These are phyloP conservation scores for Grammomys dolichurus DNA, from an alignment of 2,113 vertebrate species.

Conservation along the genomic window DNA sequence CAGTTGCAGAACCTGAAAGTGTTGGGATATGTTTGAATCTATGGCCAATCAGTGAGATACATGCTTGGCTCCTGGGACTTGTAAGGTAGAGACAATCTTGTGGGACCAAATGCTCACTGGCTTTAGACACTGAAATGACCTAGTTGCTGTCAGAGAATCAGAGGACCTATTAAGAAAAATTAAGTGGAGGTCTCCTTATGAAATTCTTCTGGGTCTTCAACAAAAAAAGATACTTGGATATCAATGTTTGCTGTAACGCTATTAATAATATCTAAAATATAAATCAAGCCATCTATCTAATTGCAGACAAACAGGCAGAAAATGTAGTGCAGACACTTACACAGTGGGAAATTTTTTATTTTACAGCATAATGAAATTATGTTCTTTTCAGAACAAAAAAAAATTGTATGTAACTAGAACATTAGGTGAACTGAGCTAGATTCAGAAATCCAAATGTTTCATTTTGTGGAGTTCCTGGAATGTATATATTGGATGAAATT, in stretches of 20 bases:
- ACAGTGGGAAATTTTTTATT: background rate
- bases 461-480: background rate
- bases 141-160: background rate
- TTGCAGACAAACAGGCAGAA: background rate
- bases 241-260: background rate
- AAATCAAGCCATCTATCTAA: background rate
- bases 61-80: background rate
- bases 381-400: background rate
- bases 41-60: background rate
- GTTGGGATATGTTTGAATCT: background rate
- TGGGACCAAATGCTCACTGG: background rate
- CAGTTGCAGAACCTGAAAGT: background rate
- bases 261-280: background rate
- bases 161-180: background rate
- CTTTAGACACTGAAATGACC: background rate
- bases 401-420: background rate
- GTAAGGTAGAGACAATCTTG: background rate
- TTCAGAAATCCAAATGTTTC: background rate
- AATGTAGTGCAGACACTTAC: background rate
- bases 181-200: background rate
- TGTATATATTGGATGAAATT: too few relatives aligned
- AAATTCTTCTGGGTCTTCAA: background rate
- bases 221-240: background rate
- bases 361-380: background rate
- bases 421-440: background rate